phyloP scores from a whole-genome alignment of 2,797 vertebrate species.

The Caiman crocodilus region DNA sequence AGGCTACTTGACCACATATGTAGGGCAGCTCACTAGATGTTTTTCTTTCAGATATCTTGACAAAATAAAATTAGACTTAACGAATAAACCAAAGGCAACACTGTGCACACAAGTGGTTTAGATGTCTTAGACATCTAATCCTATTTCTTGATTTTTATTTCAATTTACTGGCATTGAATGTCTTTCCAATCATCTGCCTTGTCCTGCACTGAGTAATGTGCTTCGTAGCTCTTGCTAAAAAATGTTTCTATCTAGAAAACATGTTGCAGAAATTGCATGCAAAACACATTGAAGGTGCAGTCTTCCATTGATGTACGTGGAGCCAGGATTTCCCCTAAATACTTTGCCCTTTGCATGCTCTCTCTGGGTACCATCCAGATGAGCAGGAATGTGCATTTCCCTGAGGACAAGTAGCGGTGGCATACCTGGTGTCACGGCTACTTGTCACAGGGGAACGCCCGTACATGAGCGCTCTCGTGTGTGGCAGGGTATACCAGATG shows the following conservation, averaged over 20 bases:
- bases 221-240: not conserved
- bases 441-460: no score
- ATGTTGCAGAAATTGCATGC: not conserved
- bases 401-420: no score
- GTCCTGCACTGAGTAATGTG: not conserved
- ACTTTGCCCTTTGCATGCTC: not conserved
- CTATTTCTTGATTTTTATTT: not conserved
- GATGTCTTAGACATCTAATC: not conserved
- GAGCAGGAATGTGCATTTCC: no score
- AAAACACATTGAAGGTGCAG: not conserved
- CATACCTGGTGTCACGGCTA: no score
- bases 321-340: not conserved
- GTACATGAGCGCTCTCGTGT: no score
- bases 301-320: accelerated
- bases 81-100: not conserved
- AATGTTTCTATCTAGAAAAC: not conserved
- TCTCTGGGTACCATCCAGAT: accelerated
- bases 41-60: not conserved
- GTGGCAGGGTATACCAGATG: no score
- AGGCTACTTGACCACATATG: not conserved
- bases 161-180: not conserved
- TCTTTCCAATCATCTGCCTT: not conserved
- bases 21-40: not conserved
- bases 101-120: not conserved
- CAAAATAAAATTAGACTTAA: not conserved